phyloP scores from a whole-genome alignment of 1,140 invertebrate genomes.

The Steinernema khuongi region DNA sequence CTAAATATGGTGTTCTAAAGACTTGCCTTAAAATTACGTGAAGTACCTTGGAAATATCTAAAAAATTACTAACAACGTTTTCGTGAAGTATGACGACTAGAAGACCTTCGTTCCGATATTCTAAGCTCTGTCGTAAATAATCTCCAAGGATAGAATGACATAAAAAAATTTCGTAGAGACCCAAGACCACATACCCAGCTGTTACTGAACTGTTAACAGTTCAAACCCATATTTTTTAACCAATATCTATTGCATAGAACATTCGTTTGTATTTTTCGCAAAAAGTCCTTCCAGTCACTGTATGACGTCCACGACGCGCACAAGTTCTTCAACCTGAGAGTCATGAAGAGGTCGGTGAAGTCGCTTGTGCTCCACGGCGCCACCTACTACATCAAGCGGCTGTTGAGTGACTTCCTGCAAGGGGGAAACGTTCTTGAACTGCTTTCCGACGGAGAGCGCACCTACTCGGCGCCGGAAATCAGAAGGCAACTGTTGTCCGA shows the following conservation, averaged over 20 bases:
- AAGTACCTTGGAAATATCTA: too few relatives aligned
- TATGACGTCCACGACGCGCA: conserved; percentile 2
- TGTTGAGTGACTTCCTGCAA: background rate
- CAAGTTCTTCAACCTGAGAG: background rate
- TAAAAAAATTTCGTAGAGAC: too few relatives aligned
- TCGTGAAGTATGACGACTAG: too few relatives aligned
- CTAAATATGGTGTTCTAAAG: too few relatives aligned
- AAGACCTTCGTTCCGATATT: too few relatives aligned
- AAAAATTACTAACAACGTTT: too few relatives aligned
- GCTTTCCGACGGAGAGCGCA: background rate
- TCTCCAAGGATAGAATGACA: too few relatives aligned
- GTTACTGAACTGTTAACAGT: too few relatives aligned
- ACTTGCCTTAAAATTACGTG: too few relatives aligned
- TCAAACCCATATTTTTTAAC: background rate
- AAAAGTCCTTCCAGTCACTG: too few relatives aligned
- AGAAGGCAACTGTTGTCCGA: background rate
- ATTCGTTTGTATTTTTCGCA: background rate
- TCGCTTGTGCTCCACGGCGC: background rate
- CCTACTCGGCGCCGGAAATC: background rate
- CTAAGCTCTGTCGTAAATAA: too few relatives aligned
- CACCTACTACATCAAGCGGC: background rate
- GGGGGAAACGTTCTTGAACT: background rate
- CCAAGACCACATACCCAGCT: too few relatives aligned
- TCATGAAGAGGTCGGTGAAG: background rate
- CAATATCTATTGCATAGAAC: background rate